phyloP scores from a whole-genome alignment of 2,888 invertebrate species.

The Hydroisotoma schaefferi region DNA sequence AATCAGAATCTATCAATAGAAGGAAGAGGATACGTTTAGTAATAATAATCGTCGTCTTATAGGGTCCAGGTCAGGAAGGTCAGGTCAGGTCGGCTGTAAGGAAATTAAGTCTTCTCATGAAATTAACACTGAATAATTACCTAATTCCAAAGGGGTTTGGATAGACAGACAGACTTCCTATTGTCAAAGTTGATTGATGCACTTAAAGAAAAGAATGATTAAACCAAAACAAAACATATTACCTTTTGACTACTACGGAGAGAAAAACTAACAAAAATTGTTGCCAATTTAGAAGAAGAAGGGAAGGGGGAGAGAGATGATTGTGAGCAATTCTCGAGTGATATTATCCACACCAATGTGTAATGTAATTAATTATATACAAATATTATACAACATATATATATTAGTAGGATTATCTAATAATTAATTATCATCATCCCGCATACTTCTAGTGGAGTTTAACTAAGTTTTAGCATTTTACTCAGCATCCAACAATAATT shows the following conservation, averaged over 20 bases:
- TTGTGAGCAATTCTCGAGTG: slow-evolving; percentile 45
- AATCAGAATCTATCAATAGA: neutral
- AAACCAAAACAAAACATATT: slow-evolving; percentile 1
- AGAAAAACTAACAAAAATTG: neutral
- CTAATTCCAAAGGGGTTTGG: too few relatives aligned
- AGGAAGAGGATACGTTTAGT: neutral
- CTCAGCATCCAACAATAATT: too few relatives aligned
- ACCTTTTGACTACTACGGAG: neutral
- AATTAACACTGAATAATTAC: neutral
- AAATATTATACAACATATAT: neutral
- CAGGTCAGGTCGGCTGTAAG: too few relatives aligned
- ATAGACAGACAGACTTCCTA: too few relatives aligned
- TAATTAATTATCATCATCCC: too few relatives aligned
- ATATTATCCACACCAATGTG: slow-evolving; percentile 45
- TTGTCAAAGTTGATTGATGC: too few relatives aligned
- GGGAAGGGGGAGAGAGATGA: slow-evolving; percentile 27
- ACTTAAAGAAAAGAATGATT: neutral
- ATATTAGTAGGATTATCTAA: too few relatives aligned
- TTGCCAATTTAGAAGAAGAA: slow-evolving; percentile 1
- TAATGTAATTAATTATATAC: slow-evolving; percentile 22
- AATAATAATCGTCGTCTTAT: neutral
- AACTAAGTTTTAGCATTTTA: too few relatives aligned
- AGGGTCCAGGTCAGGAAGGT: neutral
- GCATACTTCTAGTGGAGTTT: too few relatives aligned
- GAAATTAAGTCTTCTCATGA: slow-evolving; percentile 3